phyloP scores from a whole-genome alignment of 2,888 invertebrate genomes.

The Anoplius nigerrimus region DNA sequence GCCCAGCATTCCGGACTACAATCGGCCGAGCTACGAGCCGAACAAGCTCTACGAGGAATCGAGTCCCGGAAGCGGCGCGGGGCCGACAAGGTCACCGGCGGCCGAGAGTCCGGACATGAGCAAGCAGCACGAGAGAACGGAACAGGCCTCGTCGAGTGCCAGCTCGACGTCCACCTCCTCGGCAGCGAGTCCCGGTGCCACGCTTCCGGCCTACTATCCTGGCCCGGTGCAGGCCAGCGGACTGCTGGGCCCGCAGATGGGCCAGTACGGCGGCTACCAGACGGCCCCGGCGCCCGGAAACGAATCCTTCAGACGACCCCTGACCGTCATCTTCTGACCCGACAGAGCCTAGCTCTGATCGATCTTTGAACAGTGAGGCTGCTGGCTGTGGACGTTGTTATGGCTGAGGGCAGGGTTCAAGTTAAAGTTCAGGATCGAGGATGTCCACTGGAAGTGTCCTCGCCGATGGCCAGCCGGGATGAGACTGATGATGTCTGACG shows the following conservation, averaged over 20 bases:
- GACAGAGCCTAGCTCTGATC: conserved; percentile 76
- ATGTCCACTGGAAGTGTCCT: no score
- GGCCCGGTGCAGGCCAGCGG: conserved; percentile 69
- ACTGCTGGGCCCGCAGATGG: conserved; percentile 79
- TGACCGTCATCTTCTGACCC: conserved; percentile 90
- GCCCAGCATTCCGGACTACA: conserved; percentile 79
- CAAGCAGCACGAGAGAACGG: conserved; percentile 63
- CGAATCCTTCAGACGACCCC: conserved; percentile 83
- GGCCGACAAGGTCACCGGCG: conserved; percentile 76
- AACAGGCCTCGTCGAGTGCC: conserved; percentile 67
- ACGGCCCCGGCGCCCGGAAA: conserved; percentile 78
- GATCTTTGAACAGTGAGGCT: conserved; percentile 43
- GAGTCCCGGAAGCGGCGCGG: conserved; percentile 75
- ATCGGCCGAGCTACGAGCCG: conserved; percentile 82
- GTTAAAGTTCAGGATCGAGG: no score
- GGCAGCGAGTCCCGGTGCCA: conserved; percentile 77
- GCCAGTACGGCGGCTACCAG: conserved; percentile 81
- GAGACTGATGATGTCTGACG: no score
- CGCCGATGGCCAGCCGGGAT: no score
- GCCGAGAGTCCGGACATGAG: conserved; percentile 75
- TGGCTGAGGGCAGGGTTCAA: no score
- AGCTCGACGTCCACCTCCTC: conserved; percentile 78
- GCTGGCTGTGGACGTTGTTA: neutral
- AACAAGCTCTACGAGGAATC: conserved; percentile 80
- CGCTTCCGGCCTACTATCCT: conserved; percentile 73